Percentiles rank a stretch among this genome's conserved stretches.
phyloP scores from a whole-genome alignment of 2,113 vertebrate genomes.

The Rhinoderma darwinii region DNA sequence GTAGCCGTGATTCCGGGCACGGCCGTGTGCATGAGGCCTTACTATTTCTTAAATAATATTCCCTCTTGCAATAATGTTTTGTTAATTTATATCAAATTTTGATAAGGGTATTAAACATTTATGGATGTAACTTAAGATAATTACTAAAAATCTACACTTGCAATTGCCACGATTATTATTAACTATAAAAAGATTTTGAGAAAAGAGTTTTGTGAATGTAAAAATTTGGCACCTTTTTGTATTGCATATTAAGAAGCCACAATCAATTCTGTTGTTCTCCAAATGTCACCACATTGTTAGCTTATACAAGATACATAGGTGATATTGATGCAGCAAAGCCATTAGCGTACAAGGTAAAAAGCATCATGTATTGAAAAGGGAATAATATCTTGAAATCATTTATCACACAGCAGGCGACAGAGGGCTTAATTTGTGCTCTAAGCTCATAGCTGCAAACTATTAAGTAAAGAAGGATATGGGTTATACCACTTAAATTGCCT shows the following conservation, averaged over 20 bases:
- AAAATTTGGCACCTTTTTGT: not conserved
- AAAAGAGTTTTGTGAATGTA: not conserved
- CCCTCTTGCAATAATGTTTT: too few relatives aligned
- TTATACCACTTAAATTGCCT: constrained; percentile 1
- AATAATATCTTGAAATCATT: constrained; percentile 50
- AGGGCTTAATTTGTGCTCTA: not conserved
- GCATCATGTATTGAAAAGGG: constrained; percentile 61
- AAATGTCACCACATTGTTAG: constrained; percentile 59
- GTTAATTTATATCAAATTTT: not conserved
- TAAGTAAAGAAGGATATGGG: constrained; percentile 14
- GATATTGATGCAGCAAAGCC: constrained; percentile 59
- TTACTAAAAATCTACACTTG: not conserved
- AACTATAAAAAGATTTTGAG: not conserved
- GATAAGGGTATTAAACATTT: not conserved
- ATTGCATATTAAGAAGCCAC: constrained; percentile 44
- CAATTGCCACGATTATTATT: too few relatives aligned
- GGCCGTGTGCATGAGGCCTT: too few relatives aligned
- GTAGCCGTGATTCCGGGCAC: too few relatives aligned
- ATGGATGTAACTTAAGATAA: not conserved
- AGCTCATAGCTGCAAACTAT: not conserved
- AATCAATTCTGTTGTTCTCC: constrained; percentile 62
- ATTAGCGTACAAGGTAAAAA: constrained; percentile 64
- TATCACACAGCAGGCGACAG: constrained; percentile 51
- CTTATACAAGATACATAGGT: constrained; percentile 57
- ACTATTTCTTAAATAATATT: not conserved